Percentiles rank a stretch among this genome's conserved stretches.
phyloP scores from a whole-genome alignment of 2,888 invertebrate genomes.

The Creontiades dilutus region DNA sequence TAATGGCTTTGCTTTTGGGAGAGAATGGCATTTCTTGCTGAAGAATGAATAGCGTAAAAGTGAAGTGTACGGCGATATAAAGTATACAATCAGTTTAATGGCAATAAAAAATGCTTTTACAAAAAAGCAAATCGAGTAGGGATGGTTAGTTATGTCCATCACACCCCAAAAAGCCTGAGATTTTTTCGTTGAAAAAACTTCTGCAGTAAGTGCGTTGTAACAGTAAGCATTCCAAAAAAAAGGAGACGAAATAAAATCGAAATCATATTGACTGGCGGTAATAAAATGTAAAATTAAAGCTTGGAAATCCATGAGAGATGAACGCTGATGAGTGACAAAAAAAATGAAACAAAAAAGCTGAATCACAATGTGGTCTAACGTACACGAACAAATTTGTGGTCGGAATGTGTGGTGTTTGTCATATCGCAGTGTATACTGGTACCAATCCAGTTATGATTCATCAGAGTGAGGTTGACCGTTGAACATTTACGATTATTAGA shows the following conservation, averaged over 20 bases:
- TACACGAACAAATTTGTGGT: background rate
- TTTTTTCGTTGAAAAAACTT: constrained; percentile 35
- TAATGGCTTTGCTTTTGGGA: background rate
- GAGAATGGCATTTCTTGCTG: background rate
- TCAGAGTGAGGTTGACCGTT: no score
- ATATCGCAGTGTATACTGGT: no score
- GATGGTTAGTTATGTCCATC: constrained; percentile 55
- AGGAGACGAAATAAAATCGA: background rate
- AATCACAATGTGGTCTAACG: background rate
- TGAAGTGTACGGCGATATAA: background rate
- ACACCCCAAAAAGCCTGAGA: constrained; percentile 64
- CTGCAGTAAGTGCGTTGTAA: constrained; percentile 64
- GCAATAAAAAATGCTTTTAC: background rate
- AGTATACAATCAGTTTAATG: background rate
- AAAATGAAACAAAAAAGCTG: constrained; percentile 2
- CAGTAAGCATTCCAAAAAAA: constrained; percentile 65
- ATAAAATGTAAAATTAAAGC: constrained; percentile 37
- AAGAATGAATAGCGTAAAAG: background rate
- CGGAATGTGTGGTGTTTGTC: background rate
- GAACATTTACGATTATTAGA: no score
- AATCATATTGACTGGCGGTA: constrained; percentile 15
- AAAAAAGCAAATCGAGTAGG: constrained; percentile 23
- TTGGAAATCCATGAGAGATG: constrained; percentile 39
- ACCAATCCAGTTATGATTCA: no score
- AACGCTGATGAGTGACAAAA: background rate